Percentiles rank a stretch among this genome's conserved stretches.
phyloP scores from a whole-genome alignment of 2,888 invertebrate genomes.

The Gisinianus flammeolus region DNA sequence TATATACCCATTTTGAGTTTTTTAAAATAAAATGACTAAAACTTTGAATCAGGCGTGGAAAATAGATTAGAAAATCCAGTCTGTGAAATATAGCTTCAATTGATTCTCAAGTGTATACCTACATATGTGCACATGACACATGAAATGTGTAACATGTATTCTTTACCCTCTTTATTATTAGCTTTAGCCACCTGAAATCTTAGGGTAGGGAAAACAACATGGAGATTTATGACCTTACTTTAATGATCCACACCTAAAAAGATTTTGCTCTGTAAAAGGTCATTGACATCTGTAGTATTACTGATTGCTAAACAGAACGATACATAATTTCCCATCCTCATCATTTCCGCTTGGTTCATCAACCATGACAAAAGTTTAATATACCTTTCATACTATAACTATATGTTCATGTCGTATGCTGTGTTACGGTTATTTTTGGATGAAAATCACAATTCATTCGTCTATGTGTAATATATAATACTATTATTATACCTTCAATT shows the following conservation, averaged over 20 bases:
- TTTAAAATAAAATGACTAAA: background rate
- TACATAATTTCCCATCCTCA: constrained; percentile 34
- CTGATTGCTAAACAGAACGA: constrained; percentile 40
- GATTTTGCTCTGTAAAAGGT: constrained; percentile 39
- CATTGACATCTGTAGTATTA: constrained; percentile 56
- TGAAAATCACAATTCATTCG: constrained; percentile 9
- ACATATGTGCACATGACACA: background rate
- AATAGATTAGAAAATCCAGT: background rate
- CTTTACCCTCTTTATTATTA: background rate
- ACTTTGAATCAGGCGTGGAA: background rate
- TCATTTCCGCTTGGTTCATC: constrained; percentile 37
- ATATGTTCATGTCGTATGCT: too few relatives aligned
- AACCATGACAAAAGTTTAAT: constrained; percentile 35
- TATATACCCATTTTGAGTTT: background rate
- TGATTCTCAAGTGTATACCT: background rate
- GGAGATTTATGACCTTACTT: constrained; percentile 28
- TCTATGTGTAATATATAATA: background rate
- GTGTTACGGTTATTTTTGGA: constrained; percentile 15
- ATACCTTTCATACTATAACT: constrained; percentile 7
- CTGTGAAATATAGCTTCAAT: background rate
- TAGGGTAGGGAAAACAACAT: constrained; percentile 22
- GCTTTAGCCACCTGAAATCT: background rate
- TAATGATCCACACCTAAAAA: constrained; percentile 34
- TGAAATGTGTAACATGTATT: background rate
- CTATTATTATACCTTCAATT: background rate